Base-by-base conservation (phyloP, 2,888 invertebrate species). In the Eurois occulta region DNA sequence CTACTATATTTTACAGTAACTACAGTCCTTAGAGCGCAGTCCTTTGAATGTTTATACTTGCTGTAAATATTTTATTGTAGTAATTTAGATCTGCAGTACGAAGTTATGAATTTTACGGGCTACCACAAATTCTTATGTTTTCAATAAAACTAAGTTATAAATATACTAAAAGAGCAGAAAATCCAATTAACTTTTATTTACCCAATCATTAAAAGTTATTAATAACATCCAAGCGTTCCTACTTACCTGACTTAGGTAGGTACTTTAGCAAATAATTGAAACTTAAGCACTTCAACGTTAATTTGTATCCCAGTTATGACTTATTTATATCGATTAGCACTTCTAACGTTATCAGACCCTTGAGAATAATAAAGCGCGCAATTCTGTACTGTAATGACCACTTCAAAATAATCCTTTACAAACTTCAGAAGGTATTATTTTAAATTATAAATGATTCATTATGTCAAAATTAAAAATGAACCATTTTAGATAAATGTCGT, bases 301-400 rank as follows among this genome's bases (percentile, higher is more conserved):
- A 83, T 75, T 83, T 77, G 65, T 75, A 65, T 65, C 52, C 46
- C 38, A 66, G 62, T 74, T 38, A 64, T 68, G 69, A 75, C 48
- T 81, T 83, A 85, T 83, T 80, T 75, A 80, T 78, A 84, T 78
- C 71, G 77, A 77, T 84, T 79, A 72, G 73, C 72, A 80, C 80
- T 75, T 70, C 60, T 62, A 71, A 77, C 64, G 62, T 75, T 80
- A 77, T 80, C 68, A 62, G 66, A 32, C 67, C 58, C 75, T 78
- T 58, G 74, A 78, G 71, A 66, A 78, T 86, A 86, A 78, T 77
- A 75, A 85, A 76, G 69, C 71, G 52, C 38, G 43, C 70, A 67
- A 58, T 75, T 67, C 73, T 68, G 55, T 62, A 73, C 58, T 48
- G 41, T 84, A 76, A 80, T 76, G 41, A 80, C 70, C 80, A 75